Evolutionary conservation across 2,797 vertebrate species (phyloP), one percentile per base, ranked within the genome.

Genomic region (Xenops minutus): DNA sequence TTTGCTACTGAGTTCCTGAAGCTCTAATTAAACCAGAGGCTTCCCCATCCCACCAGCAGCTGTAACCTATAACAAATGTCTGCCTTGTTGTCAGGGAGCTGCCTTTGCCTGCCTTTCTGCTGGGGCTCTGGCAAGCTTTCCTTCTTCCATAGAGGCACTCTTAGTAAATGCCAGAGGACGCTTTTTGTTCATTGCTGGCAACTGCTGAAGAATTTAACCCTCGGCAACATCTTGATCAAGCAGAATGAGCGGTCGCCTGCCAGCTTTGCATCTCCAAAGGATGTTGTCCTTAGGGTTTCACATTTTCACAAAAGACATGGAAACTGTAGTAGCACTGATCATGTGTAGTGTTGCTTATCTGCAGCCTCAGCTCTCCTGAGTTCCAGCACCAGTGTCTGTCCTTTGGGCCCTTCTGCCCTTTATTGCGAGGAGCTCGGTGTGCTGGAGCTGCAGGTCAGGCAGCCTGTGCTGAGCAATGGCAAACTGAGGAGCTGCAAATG

Each of bases 81-180:
- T 59, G 76, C 85, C 85, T 97, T 97, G 92, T 96, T 95, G 79
- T 95, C 73, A 74, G 26, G 39, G 85, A 29, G 55, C 92, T 89
- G 34, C 71, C 62, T 89, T 93, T 95, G 85, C 84, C 81, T 85
- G 71, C 59, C 82, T 97, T 97, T 95, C 95, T 93, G 10, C 52
- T 44, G 61, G 84, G 77, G 55, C 74, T 68, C 55, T 76, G 96
- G 88, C 97, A 97, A 92, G 86, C 91, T 97, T 96, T 97, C 94
- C 95, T 73, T 95, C 94, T 88, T 95, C 94, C 83, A 74, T 37
- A 93, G 93, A 96, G 92, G 72, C 86, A 55, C 84, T 95, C 96
- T 96, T 95, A 95, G 87, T 85, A 97, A 97, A 97, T 97, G 96
- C 97, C 97, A 98, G 94, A 97, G 97, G 96, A 96, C 88, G 32